Conservation (phyloP, 2,113 vertebrate genomes). For the Gymnarchus niloticus region DNA sequence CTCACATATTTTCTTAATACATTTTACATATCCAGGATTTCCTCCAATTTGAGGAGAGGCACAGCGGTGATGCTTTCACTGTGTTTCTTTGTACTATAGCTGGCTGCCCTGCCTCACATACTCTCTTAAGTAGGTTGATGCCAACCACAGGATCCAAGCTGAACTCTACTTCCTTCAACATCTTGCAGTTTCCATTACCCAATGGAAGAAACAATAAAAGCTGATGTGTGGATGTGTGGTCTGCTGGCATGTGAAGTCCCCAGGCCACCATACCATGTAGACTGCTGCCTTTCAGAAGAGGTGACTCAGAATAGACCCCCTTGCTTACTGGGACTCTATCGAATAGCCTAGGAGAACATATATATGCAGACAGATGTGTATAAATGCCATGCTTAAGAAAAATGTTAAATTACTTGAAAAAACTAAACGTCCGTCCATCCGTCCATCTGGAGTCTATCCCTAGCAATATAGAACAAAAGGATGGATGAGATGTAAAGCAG, state of each 20-base stretch:
- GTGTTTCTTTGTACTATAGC: slow-evolving; percentile 33
- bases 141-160: slow-evolving; percentile 40
- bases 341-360: not conserved
- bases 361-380: not conserved
- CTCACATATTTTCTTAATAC: slow-evolving; percentile 63
- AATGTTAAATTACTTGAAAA: no score
- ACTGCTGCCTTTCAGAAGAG: slow-evolving; percentile 11
- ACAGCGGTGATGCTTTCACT: slow-evolving; percentile 51
- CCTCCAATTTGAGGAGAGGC: slow-evolving; percentile 53
- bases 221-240: slow-evolving; percentile 62
- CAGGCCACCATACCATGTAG: slow-evolving; percentile 36
- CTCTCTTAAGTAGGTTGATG: slow-evolving; percentile 27
- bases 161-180: slow-evolving; percentile 46
- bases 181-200: slow-evolving; percentile 67
- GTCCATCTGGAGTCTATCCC: not conserved
- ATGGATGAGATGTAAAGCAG: not conserved
- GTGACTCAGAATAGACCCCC: slow-evolving; percentile 23
- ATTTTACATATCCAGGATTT: slow-evolving; percentile 64
- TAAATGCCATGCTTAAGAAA: slow-evolving; percentile 2
- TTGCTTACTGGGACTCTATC: slow-evolving; percentile 34
- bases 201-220: slow-evolving; percentile 68
- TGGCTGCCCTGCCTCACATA: slow-evolving; percentile 39
- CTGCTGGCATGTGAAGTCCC: slow-evolving; percentile 41
- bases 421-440: not conserved
- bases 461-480: not conserved